phyloP scores from a whole-genome alignment of 1,140 invertebrate species.

The Gryllus bimaculatus region DNA sequence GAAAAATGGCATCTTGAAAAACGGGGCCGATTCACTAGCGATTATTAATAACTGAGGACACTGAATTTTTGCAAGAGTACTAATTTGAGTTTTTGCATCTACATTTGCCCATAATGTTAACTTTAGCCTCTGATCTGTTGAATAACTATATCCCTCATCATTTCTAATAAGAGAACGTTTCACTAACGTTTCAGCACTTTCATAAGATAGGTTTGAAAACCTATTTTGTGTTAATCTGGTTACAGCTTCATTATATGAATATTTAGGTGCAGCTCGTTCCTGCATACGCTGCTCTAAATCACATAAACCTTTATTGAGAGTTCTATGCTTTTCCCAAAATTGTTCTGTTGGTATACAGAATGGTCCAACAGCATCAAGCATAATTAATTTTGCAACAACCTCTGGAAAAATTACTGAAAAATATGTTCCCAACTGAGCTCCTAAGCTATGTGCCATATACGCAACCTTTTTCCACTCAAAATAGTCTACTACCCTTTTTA shows the following conservation, averaged over 20 bases:
- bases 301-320: slow-evolving; percentile 28
- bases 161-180: slow-evolving; percentile 34
- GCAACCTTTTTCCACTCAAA: slow-evolving; percentile 46
- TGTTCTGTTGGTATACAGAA: slow-evolving; percentile 27
- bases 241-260: slow-evolving; percentile 42
- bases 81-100: not conserved
- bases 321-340: slow-evolving; percentile 27
- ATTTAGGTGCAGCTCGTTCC: slow-evolving; percentile 28
- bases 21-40: slow-evolving; percentile 25
- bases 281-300: slow-evolving; percentile 29
- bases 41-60: slow-evolving; percentile 33
- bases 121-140: slow-evolving; percentile 33
- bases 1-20: slow-evolving; percentile 20
- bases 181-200: slow-evolving; percentile 41
- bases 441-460: slow-evolving; percentile 50
- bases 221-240: slow-evolving; percentile 34
- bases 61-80: slow-evolving; percentile 12
- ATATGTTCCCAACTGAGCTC: slow-evolving; percentile 35
- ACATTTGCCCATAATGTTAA: not conserved
- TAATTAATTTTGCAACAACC: slow-evolving; percentile 39
- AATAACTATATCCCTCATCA: slow-evolving; percentile 31
- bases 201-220: slow-evolving; percentile 30
- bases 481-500: slow-evolving; percentile 42
- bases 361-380: slow-evolving; percentile 41
- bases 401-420: slow-evolving; percentile 41